Conservation (phyloP, 2,113 vertebrate genomes). For the Chaenogobius annularis region DNA sequence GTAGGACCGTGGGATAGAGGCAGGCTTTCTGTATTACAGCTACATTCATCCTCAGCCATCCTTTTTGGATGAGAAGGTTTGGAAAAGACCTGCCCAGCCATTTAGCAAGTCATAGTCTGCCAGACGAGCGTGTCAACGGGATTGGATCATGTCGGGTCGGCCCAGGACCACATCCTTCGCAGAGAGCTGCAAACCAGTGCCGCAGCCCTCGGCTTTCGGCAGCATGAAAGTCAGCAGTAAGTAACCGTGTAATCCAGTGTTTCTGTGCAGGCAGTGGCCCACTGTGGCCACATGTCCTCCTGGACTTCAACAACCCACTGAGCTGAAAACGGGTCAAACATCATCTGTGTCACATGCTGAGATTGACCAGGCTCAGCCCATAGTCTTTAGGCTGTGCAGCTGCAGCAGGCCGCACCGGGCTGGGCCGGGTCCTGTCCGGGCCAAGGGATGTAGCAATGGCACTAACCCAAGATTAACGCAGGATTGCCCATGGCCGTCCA, state of each 20-base stretch:
- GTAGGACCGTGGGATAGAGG: conserved; percentile 33
- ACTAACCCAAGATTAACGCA: conserved; percentile 27
- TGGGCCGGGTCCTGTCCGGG: conserved; percentile 37
- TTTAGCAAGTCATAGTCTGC: conserved; percentile 52
- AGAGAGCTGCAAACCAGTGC: conserved; percentile 98
- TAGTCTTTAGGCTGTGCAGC: conserved; percentile 31
- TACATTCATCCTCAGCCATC: conserved; percentile 47
- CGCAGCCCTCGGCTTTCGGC: conserved; percentile 96
- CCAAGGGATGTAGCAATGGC: conserved; percentile 34
- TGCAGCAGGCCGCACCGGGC: conserved; percentile 63
- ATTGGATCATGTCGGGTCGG: conserved; percentile 92
- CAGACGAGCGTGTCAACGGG: conserved; percentile 55
- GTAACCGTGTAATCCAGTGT: conserved; percentile 71
- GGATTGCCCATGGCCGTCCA: conserved; percentile 3
- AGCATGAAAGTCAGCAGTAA: conserved; percentile 99
- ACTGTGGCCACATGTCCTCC: conserved; percentile 8
- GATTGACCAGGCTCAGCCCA: conserved; percentile 28
- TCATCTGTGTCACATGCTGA: conserved; percentile 34
- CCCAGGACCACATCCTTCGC: conserved; percentile 99
- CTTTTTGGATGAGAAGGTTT: conserved; percentile 69
- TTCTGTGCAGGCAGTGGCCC: conserved; percentile 44
- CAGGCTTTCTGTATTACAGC: conserved; percentile 40
- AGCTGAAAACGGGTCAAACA: conserved; percentile 21
- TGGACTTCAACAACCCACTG: conserved; percentile 8
- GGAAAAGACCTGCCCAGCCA: conserved; percentile 44